phyloP scores from a whole-genome alignment of 2,888 invertebrate genomes.

The Pantelozetes paolii region DNA sequence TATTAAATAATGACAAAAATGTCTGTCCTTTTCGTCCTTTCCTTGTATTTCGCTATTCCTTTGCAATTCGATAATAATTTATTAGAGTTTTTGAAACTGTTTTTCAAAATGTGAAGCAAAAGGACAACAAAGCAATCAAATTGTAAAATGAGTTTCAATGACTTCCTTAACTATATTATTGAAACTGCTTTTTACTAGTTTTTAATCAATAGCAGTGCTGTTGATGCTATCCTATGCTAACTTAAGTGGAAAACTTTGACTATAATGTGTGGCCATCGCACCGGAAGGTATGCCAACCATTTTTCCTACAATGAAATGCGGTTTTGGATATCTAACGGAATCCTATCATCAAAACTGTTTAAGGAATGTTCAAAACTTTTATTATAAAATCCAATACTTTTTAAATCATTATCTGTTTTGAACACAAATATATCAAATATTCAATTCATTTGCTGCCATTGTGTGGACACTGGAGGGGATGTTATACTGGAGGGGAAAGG shows the following conservation, averaged over 20 bases:
- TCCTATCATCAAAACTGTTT: constrained; percentile 33
- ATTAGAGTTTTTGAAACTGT: constrained; percentile 7
- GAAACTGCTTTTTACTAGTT: constrained; percentile 17
- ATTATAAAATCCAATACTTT: constrained; percentile 29
- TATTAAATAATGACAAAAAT: constrained; percentile 35
- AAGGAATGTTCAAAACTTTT: constrained; percentile 36
- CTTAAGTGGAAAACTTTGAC: constrained; percentile 37
- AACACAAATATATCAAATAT: constrained; percentile 7
- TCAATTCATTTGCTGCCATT: not conserved
- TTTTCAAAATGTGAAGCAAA: not conserved
- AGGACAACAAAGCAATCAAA: constrained; percentile 26
- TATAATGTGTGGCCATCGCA: constrained; percentile 30
- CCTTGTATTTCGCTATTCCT: too few relatives aligned
- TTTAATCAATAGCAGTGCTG: constrained; percentile 28
- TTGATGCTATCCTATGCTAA: constrained; percentile 25
- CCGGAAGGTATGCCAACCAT: constrained; percentile 34
- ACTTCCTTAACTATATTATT: constrained; percentile 37
- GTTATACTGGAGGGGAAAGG: not conserved
- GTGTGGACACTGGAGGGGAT: not conserved
- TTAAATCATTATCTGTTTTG: constrained; percentile 33
- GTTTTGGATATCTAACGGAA: constrained; percentile 35
- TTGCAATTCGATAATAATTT: constrained; percentile 37
- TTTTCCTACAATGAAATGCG: constrained; percentile 33
- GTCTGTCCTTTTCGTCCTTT: constrained; percentile 22
- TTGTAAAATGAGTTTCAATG: constrained; percentile 35